phyloP scores from a whole-genome alignment of 2,888 invertebrate species.

The Chymomyza fuscimana region DNA sequence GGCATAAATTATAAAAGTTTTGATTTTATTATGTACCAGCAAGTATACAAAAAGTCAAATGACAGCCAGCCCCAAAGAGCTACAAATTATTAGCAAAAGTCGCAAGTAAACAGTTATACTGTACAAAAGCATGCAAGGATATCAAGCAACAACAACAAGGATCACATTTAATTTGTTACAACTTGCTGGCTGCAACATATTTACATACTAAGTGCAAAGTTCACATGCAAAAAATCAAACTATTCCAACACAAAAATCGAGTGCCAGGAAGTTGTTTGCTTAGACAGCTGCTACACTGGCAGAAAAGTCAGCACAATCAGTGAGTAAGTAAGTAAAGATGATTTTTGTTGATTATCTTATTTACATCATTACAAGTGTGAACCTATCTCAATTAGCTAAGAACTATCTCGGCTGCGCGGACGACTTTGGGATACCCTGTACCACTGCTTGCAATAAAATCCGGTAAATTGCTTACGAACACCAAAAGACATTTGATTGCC shows the following conservation, averaged over 20 bases:
- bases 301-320: too few relatives aligned
- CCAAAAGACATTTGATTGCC: too few relatives aligned
- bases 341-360: too few relatives aligned
- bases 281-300: too few relatives aligned
- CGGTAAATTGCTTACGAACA: too few relatives aligned
- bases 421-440: too few relatives aligned
- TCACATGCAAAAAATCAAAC: constrained; percentile 18
- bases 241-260: constrained; percentile 21
- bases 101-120: constrained; percentile 5
- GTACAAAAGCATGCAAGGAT: background rate
- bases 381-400: too few relatives aligned
- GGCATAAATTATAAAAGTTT: constrained; percentile 41
- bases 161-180: background rate
- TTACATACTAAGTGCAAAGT: constrained; percentile 8
- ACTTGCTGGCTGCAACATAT: background rate
- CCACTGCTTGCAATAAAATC: too few relatives aligned
- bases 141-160: background rate
- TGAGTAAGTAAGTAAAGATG: too few relatives aligned
- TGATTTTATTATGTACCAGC: constrained; percentile 22
- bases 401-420: too few relatives aligned
- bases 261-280: too few relatives aligned
- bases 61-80: background rate
- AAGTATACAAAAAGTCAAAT: constrained; percentile 22
- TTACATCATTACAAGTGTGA: too few relatives aligned
- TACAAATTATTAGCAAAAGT: background rate